A percentile compares a stretch with the other conserved stretches of the same genome.
These are phyloP conservation scores for Peribatodes rhomboidaria DNA, from an alignment of 2,888 invertebrate genomes.

Conservation along the genomic window DNA sequence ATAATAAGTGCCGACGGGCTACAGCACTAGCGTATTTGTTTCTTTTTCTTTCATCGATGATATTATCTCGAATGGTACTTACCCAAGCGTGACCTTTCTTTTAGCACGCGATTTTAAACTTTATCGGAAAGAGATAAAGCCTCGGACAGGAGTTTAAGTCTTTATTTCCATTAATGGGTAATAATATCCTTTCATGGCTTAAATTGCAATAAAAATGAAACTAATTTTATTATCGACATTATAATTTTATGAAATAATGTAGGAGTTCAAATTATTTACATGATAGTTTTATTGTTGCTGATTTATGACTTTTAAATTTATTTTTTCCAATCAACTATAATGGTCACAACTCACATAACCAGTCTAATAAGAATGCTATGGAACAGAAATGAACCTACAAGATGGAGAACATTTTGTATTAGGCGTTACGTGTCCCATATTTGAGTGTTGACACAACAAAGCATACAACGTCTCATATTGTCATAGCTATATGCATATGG, in stretches of 20 bases:
- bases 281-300: slow-evolving; percentile 21
- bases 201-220: slow-evolving; percentile 38
- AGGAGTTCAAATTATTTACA: slow-evolving; percentile 24
- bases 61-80: slow-evolving; percentile 40
- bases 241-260: slow-evolving; percentile 32
- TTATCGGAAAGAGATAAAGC: slow-evolving; percentile 22
- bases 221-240: slow-evolving; percentile 34
- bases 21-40: slow-evolving; percentile 36
- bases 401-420: slow-evolving; percentile 26
- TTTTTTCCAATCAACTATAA: neutral
- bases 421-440: slow-evolving; percentile 36
- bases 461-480: slow-evolving; percentile 36
- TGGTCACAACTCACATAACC: neutral
- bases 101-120: slow-evolving; percentile 21
- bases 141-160: slow-evolving; percentile 19
- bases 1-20: slow-evolving; percentile 41
- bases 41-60: slow-evolving; percentile 36
- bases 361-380: neutral
- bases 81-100: slow-evolving; percentile 32
- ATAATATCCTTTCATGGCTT: slow-evolving; percentile 37
- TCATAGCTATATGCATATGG: slow-evolving; percentile 46
- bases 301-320: slow-evolving; percentile 12
- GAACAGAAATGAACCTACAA: neutral
- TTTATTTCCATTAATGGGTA: slow-evolving; percentile 31
- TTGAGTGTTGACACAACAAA: slow-evolving; percentile 38